Conservation (phyloP, 2,113 vertebrate species). For the Pomatorhinus ruficollis region DNA sequence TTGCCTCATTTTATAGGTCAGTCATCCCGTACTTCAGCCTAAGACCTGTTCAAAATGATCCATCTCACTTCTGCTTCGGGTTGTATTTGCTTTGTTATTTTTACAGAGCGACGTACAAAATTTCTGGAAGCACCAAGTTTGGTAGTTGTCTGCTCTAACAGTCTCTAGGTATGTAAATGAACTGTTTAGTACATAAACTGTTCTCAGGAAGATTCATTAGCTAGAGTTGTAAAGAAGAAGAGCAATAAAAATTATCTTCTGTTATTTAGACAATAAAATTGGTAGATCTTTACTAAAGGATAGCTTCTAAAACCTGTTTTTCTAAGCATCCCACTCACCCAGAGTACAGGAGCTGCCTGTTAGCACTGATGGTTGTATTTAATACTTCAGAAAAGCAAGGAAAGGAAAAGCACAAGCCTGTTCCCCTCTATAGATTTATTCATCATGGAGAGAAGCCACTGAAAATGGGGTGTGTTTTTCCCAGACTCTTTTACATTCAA, state of each 20-base stretch:
- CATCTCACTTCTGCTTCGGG: neutral
- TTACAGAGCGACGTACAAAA: neutral
- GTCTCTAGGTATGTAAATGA: neutral
- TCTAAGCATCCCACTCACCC: neutral
- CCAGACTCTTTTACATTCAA: constrained; percentile 52
- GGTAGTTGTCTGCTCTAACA: neutral
- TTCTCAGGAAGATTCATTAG: neutral
- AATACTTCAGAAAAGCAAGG: constrained; percentile 1
- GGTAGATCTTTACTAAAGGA: neutral
- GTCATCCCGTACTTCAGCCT: neutral
- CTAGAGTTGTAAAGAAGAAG: neutral
- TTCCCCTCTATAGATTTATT: constrained; percentile 32
- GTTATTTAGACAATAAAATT: neutral
- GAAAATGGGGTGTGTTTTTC: constrained; percentile 45
- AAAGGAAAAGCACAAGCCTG: constrained; percentile 2
- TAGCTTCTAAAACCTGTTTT: neutral
- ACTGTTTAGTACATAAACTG: neutral
- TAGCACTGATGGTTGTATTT: neutral
- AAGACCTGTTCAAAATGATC: neutral
- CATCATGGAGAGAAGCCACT: constrained; percentile 43
- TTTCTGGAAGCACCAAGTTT: neutral
- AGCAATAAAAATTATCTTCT: neutral
- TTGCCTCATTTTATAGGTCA: neutral
- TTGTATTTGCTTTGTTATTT: neutral
- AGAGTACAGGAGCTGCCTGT: neutral